Base-by-base conservation (phyloP, 1,140 invertebrate species). In the Parasteatoda tepidariorum region DNA sequence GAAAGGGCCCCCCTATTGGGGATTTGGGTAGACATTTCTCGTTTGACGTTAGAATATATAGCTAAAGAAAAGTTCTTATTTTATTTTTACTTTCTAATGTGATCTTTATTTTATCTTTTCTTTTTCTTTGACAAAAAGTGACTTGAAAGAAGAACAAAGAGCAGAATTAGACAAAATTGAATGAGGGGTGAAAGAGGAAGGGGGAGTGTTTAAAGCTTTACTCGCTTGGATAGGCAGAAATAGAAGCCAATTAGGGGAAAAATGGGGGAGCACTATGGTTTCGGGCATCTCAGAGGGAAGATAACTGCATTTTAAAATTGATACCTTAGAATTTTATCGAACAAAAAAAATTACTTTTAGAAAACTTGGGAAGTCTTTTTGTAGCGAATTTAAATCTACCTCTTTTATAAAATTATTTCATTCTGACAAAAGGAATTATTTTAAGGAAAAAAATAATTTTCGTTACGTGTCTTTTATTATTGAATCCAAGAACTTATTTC, bases 61-160 rank as follows among this genome's bases (percentile, higher is more conserved):
- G 64, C 78, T 34, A 76, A 79, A 79, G 30, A 38, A 79, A 68
- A 79, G 62, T 67, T 28, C 57, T 67, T 55, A 34, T 67, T 79
- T 79, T 79, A 79, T 79, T 79, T 79, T 79, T 79, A 79, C 75
- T 79, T 79, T 66, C 67, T 79, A 79, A 79, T 79, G 75, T 31
- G 62, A 67, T 34, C 48, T 79, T 28, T 79, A 33, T 67, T 66
- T 41, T 33, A 57, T 71, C 55, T 68, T 30, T 71, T 64, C 41
- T 76, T 4, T 62, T 28, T 62, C 57, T 71, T 74, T 55, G 22
- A 59, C 9, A 74, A 71, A 54, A 55, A 30, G 28, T 30, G 15
- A 31, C 41, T 30, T 15, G 26, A 22, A 5, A 30, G 38, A 38
- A 62, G 61, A 64, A 64, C 73, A 76, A 76, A 76, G 55, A n/a